These are phyloP conservation scores for Oscheius sp. DNA, from an alignment of 2,888 invertebrate genomes.

Conservation along the genomic window DNA sequence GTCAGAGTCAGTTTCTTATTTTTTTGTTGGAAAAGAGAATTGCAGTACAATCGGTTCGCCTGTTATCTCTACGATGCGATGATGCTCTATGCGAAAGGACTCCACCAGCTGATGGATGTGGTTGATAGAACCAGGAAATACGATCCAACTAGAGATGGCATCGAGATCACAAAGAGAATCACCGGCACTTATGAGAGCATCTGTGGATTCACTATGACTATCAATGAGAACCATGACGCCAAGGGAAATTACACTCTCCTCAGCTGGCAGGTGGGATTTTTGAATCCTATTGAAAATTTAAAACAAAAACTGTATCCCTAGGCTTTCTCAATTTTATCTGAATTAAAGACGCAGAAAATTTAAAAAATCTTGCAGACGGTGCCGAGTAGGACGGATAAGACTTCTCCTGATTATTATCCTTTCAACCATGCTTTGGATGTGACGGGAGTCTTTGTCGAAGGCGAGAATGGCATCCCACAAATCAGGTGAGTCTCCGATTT, in stretches of 20 bases:
- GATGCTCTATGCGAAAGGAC: slow-evolving; percentile 84
- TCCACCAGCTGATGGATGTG: slow-evolving; percentile 79
- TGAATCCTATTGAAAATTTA: too few relatives aligned
- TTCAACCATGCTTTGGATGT: slow-evolving; percentile 59
- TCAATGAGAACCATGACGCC: slow-evolving; percentile 87
- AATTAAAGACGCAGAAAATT: too few relatives aligned
- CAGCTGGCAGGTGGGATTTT: slow-evolving; percentile 75
- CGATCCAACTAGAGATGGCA: slow-evolving; percentile 77
- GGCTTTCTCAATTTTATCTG: too few relatives aligned
- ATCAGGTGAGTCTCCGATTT: slow-evolving; percentile 16
- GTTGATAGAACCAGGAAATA: slow-evolving; percentile 53
- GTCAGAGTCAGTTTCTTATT: slow-evolving; percentile 35
- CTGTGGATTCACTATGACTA: slow-evolving; percentile 88
- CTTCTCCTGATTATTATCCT: slow-evolving; percentile 62
- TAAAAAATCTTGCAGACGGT: too few relatives aligned
- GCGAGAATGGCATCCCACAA: slow-evolving; percentile 29
- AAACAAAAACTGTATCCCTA: not conserved
- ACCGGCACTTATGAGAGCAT: slow-evolving; percentile 78
- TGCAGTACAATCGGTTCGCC: slow-evolving; percentile 77
- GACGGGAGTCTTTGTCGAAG: slow-evolving; percentile 62
- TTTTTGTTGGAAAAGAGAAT: not conserved
- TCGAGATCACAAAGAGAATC: slow-evolving; percentile 81
- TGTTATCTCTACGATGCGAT: slow-evolving; percentile 88
- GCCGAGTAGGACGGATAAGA: slow-evolving; percentile 1
- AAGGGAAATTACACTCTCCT: slow-evolving; percentile 90